Evolutionary conservation across 2,888 invertebrate genomes (phyloP).

Genomic region (Ypsolopha sequella): DNA sequence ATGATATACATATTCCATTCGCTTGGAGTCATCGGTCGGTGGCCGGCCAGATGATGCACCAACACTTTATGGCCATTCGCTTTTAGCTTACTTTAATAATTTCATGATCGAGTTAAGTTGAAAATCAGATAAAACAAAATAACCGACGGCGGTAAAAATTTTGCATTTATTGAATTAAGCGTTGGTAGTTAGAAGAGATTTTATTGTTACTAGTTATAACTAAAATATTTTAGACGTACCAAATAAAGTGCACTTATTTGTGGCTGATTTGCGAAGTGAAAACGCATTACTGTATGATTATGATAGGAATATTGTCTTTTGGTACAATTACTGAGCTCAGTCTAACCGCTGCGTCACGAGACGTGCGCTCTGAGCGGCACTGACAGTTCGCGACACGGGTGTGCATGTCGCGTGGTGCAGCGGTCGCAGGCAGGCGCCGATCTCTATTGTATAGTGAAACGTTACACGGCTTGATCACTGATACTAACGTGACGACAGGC

Average conservation of each 20-base stretch:
- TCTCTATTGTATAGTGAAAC: no score
- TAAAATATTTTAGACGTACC: background rate
- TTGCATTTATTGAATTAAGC: background rate
- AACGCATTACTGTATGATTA: background rate
- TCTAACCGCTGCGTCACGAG: no score
- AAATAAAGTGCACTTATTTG: background rate
- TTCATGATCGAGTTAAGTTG: background rate
- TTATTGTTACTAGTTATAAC: no score
- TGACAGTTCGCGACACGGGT: no score
- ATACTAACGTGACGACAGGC: no score
- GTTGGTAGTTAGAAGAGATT: background rate
- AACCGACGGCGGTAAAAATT: background rate
- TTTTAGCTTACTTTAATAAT: background rate
- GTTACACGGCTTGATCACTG: no score
- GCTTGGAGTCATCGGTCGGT: background rate
- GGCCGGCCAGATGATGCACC: background rate
- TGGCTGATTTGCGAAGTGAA: background rate
- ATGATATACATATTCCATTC: no score
- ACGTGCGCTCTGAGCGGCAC: no score
- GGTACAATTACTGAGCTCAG: background rate
- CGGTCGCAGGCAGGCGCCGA: no score
- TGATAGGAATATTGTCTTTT: background rate
- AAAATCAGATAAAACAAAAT: background rate
- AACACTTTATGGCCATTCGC: background rate
- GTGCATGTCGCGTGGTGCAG: no score